Conservation (phyloP, 2,113 vertebrate genomes). For the Australoheros scitulus region DNA sequence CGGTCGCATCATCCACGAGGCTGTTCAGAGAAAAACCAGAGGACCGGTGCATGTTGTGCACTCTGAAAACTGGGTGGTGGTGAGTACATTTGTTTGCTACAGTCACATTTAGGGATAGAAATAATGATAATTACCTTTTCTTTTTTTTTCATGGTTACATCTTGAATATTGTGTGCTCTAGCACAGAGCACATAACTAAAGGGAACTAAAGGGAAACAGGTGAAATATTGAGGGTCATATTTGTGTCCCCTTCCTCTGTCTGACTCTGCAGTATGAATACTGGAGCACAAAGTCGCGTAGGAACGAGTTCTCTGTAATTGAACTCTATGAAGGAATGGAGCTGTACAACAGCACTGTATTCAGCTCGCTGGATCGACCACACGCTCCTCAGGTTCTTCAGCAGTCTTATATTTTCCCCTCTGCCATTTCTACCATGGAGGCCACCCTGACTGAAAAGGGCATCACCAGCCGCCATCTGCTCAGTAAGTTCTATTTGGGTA, state of each 20-base stretch:
- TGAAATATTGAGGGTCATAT: neutral
- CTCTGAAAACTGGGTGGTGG: constrained; percentile 99
- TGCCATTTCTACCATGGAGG: constrained; percentile 92
- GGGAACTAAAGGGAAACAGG: neutral
- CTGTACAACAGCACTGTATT: constrained; percentile 97
- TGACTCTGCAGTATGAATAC: constrained; percentile 87
- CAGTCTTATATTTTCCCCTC: constrained; percentile 98
- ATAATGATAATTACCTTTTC: neutral
- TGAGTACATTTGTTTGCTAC: constrained; percentile 69
- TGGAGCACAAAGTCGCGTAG: constrained; percentile 97
- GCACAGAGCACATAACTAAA: neutral
- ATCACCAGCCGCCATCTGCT: constrained; percentile 98
- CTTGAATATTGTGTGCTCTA: neutral
- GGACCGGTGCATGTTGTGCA: constrained; percentile 95
- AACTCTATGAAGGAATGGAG: constrained; percentile 95
- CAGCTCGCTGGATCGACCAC: constrained; percentile 94
- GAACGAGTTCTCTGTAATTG: constrained; percentile 92
- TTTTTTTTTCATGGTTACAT: neutral
- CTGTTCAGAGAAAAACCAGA: constrained; percentile 90
- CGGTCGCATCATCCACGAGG: constrained; percentile 93
- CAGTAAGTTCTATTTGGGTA: constrained; percentile 75
- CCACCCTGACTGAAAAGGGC: constrained; percentile 95
- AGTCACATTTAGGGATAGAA: neutral
- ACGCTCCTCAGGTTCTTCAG: constrained; percentile 92
- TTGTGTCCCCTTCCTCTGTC: neutral